These are phyloP conservation scores for Carcharodon carcharias DNA, from an alignment of 2,797 vertebrate genomes.

Conservation along the genomic window DNA sequence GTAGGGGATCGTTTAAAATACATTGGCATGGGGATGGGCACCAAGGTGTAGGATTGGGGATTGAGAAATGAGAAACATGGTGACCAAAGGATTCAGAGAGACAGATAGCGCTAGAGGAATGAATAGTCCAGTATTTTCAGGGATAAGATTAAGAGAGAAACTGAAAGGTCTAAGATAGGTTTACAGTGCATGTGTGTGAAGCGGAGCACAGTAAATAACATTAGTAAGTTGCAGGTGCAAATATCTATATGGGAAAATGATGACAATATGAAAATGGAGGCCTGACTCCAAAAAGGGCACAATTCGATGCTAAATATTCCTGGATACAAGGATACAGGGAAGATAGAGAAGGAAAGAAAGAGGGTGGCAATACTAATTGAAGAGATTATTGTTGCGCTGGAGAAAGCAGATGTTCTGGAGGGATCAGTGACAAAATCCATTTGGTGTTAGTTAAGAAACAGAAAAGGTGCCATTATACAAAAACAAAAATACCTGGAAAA, in stretches of 20 bases:
- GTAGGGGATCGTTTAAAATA: not conserved
- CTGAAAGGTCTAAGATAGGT: not conserved
- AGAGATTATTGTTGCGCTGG: not conserved
- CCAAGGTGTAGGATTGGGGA: not conserved
- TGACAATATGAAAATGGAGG: not conserved
- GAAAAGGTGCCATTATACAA: not conserved
- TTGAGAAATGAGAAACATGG: not conserved
- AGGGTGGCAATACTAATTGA: not conserved
- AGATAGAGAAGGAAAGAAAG: not conserved
- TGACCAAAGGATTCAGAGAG: not conserved
- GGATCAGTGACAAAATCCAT: not conserved
- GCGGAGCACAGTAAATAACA: not conserved
- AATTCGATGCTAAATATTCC: not conserved
- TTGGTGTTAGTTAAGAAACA: not conserved
- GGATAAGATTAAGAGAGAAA: not conserved
- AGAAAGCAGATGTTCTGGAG: not conserved
- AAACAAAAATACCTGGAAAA: too few relatives aligned
- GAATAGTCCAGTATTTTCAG: not conserved
- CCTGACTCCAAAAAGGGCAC: not conserved
- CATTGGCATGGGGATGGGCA: not conserved
- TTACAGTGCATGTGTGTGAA: not conserved
- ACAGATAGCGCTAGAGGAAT: not conserved
- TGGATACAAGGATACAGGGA: not conserved
- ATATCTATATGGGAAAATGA: not conserved
- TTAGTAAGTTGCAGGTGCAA: not conserved